Evolutionary conservation across 2,888 invertebrate genomes (phyloP), one percentile per base, ranked within the genome.

Genomic region (Gasteruption jaculator): DNA sequence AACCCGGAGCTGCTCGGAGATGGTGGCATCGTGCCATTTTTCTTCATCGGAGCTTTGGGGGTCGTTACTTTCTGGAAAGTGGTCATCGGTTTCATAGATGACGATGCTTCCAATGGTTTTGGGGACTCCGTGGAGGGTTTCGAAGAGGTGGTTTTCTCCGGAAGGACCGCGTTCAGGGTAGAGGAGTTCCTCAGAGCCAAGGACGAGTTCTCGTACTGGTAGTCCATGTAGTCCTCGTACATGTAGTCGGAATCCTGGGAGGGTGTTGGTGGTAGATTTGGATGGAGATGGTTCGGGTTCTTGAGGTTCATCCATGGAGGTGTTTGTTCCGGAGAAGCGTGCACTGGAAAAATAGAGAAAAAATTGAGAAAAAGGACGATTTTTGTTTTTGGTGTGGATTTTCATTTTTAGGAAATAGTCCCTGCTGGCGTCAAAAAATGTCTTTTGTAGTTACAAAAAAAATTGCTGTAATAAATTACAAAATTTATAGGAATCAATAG

Each of bases 141-240:
- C 22, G 16, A 32, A 12, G 3, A 10, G 21, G 11, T 14, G 25
- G 7, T 11, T 31, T 11, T 8, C 8, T 7, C 6, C 12, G 33
- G 0, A 83, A 81, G 0, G 45, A 15, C 32, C 22, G 34, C 60
- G 71, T 34, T 59, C 65, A 50, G 36, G 43, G 45, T 53, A n/a
- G n/a, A n/a, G n/a, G n/a, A n/a, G n/a, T n/a, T n/a, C n/a, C n/a
- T n/a, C n/a, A n/a, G n/a, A n/a, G n/a, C n/a, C n/a, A n/a, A 45
- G 39, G 75, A 61, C 24, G 78, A 78, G 50, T 81, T 82, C 53
- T 83, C 82, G 39, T 81, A 80, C 5, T 83, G 82, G 65, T 86
- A 85, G 63, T 89, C 89, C 1, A 85, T 78, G 62, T 87, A 89
- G 52, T 89, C 88, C 56, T 88, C 87, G 61, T 88, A 88, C 56